phyloP scores from a whole-genome alignment of 2,113 vertebrate species.

The Cathartes aura region DNA sequence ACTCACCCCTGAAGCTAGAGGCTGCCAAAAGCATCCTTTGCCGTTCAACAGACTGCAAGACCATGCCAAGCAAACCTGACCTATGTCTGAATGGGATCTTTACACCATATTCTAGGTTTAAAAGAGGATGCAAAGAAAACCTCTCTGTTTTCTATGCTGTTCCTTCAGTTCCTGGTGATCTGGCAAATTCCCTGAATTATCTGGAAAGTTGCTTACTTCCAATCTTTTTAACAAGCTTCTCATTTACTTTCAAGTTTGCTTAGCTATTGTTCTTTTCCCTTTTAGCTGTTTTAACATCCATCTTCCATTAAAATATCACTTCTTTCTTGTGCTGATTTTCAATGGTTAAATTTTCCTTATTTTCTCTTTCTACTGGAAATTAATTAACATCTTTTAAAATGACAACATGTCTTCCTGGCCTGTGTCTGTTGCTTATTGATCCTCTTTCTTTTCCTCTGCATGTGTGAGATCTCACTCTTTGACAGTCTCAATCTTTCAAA shows the following conservation, averaged over 20 bases:
- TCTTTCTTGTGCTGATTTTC: not conserved
- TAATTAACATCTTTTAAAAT: not conserved
- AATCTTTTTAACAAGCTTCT: not conserved
- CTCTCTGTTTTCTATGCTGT: fast-evolving
- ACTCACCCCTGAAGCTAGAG: not conserved
- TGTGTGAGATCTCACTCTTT: not conserved
- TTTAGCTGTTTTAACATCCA: not conserved
- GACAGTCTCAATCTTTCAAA: not conserved
- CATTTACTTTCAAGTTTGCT: not conserved
- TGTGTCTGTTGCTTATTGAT: not conserved
- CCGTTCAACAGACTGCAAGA: not conserved
- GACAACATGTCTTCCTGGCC: not conserved
- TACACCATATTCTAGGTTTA: not conserved
- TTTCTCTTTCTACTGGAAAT: not conserved
- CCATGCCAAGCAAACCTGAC: not conserved
- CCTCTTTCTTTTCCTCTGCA: not conserved
- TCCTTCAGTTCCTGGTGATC: not conserved
- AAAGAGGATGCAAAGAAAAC: not conserved
- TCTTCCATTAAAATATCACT: not conserved
- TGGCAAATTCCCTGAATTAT: not conserved
- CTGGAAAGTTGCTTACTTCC: not conserved
- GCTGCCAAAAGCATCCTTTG: not conserved
- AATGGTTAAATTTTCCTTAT: not conserved
- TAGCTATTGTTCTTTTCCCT: not conserved
- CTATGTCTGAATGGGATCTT: not conserved